Evolutionary conservation across 2,113 vertebrate species (phyloP), one percentile per base, ranked within the genome.

Genomic region (Neogale vison): DNA sequence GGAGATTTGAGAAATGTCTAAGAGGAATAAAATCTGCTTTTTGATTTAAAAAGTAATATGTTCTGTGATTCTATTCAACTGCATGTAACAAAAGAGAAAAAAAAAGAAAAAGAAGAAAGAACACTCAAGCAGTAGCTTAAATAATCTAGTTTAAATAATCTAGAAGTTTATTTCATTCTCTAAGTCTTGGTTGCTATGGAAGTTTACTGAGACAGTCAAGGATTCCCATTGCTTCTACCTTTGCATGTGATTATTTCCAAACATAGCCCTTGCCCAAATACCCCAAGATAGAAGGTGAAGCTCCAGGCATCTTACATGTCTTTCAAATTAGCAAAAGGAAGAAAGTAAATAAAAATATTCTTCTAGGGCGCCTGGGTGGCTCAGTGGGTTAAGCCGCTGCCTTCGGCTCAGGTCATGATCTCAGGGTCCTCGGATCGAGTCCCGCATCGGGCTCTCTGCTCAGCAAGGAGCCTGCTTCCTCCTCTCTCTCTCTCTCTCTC

Each of bases 11-110:
- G 61, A 76, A 92, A 95, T 65, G 3, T 39, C 57, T 81, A 84
- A 4, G 39, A 71, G 13, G 6, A 86, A 83, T 65, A 89, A 82
- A 91, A 85, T 90, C 52, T 92, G 20, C 11, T 50, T 86, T 95
- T 87, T 81, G 26, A 72, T 85, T 87, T 97, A 71, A 65, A 93
- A 36, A 57, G 21, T 23, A 87, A 67, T 80, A 91, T 81, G 24
- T 85, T 84, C 59, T 93, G 18, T 63, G 26, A 85, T 81, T 65
- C 39, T 39, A 31, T n/a, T 79, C 5, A 92, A 31, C 29, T 42
- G 1, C 31, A 29, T 26, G 21, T 52, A 90, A 42, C 2, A 82
- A 31, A 55, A 77, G 47, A 17, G 15, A 88, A 59, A 71, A 87
- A 42, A 18, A 47, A 4, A 63, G 7, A 63, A 23, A 24, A 80